A percentile compares a stretch with the other conserved stretches of the same genome.
phyloP scores from a whole-genome alignment of 2,113 vertebrate species.

The Leptocoma aspasia region DNA sequence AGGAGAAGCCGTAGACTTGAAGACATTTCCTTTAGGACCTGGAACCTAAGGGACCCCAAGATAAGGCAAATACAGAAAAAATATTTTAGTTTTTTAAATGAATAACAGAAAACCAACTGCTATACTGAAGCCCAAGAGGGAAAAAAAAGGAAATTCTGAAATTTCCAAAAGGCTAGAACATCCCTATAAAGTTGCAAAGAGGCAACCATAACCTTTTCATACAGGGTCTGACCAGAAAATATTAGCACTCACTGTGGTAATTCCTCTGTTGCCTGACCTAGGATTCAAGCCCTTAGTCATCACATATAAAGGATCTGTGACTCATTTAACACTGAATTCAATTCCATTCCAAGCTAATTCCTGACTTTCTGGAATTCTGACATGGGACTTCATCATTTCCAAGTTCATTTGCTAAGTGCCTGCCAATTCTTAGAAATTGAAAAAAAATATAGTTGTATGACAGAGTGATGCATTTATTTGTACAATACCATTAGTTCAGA shows the following conservation, averaged over 20 bases:
- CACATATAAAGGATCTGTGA: neutral
- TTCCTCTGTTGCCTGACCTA: neutral
- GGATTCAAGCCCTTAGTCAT: neutral
- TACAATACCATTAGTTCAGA: neutral
- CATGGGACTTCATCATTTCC: neutral
- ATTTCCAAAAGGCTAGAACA: neutral
- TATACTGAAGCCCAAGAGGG: neutral
- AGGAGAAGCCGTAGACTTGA: neutral
- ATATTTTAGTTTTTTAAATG: neutral
- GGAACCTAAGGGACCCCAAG: neutral
- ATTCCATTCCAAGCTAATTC: neutral
- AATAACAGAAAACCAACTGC: neutral
- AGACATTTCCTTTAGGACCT: neutral
- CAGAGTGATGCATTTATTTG: neutral
- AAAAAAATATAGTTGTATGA: neutral
- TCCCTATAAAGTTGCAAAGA: neutral
- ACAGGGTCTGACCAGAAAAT: neutral
- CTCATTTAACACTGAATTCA: neutral
- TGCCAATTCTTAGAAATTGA: neutral
- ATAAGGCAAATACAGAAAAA: neutral
- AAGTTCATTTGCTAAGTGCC: neutral
- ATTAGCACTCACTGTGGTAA: neutral
- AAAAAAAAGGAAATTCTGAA: neutral
- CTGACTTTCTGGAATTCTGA: neutral
- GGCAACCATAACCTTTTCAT: neutral